These are phyloP conservation scores for Strigamia crassipes DNA, from an alignment of 2,888 invertebrate species.

Conservation along the genomic window DNA sequence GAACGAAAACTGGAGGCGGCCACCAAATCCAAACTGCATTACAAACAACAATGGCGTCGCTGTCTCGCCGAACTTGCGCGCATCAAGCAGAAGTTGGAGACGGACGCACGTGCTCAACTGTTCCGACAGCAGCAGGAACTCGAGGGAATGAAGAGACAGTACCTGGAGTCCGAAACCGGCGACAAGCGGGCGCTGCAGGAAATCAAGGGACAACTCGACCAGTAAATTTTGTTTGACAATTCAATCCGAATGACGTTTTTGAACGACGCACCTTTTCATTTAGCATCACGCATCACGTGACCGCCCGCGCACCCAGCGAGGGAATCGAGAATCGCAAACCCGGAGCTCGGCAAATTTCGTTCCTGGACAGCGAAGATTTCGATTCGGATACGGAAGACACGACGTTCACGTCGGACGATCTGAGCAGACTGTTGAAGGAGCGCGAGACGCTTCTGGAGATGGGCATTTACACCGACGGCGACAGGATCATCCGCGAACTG, in stretches of 20 bases:
- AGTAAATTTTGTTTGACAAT: too few relatives aligned
- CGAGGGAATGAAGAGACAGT: slow-evolving; percentile 54
- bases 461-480: slow-evolving; percentile 59
- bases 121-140: slow-evolving; percentile 55
- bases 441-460: slow-evolving; percentile 59
- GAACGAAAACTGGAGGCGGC: slow-evolving; percentile 59
- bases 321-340: background rate
- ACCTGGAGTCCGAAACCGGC: slow-evolving; percentile 11
- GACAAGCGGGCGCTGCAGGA: slow-evolving; percentile 56
- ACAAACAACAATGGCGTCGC: slow-evolving; percentile 61
- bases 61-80: slow-evolving; percentile 59
- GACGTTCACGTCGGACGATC: background rate
- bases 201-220: slow-evolving; percentile 58
- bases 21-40: slow-evolving; percentile 59
- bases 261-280: background rate
- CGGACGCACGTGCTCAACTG: slow-evolving; percentile 56
- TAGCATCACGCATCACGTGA: slow-evolving; percentile 31
- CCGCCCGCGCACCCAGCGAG: background rate
- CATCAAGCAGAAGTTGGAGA: slow-evolving; percentile 58
- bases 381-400: slow-evolving; percentile 38
- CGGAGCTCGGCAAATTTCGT: slow-evolving; percentile 24
- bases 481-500: slow-evolving; percentile 60
- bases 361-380: slow-evolving; percentile 31
- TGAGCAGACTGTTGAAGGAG: slow-evolving; percentile 52
- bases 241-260: background rate